Evolutionary conservation across 2,888 invertebrate genomes (phyloP).

Genomic region (Himalopsyche kuldschensis): DNA sequence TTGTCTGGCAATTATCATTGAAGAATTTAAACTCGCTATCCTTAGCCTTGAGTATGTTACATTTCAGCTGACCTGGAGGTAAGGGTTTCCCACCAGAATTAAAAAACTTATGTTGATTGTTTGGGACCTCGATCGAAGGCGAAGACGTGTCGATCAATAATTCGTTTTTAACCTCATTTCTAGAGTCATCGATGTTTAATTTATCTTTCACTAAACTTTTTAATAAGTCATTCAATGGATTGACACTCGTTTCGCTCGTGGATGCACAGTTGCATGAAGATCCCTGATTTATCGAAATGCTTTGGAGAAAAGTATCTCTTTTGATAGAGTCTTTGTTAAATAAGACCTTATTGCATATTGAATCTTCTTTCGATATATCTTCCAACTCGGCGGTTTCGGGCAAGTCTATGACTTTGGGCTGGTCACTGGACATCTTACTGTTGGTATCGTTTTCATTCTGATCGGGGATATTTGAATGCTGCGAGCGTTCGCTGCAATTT

Average conservation of each 20-base stretch:
- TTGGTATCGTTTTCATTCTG: not conserved
- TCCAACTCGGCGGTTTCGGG: conserved; percentile 47
- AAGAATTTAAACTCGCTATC: conserved; percentile 57
- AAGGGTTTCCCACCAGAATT: conserved; percentile 70
- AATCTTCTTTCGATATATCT: conserved; percentile 54
- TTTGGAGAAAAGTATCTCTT: conserved; percentile 33
- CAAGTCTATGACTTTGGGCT: conserved; percentile 41
- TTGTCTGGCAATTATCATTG: conserved; percentile 54
- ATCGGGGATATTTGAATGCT: conserved; percentile 46
- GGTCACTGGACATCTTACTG: conserved; percentile 51
- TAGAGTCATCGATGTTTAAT: conserved; percentile 65
- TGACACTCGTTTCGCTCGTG: conserved; percentile 46
- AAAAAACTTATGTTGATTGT: conserved; percentile 70
- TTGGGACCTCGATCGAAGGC: conserved; percentile 64
- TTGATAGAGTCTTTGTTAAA: conserved; percentile 48
- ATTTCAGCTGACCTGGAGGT: conserved; percentile 89
- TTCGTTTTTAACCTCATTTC: conserved; percentile 64
- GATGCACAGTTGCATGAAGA: conserved; percentile 56
- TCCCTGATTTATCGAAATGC: conserved; percentile 27
- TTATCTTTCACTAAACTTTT: conserved; percentile 59
- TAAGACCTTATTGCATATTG: conserved; percentile 55
- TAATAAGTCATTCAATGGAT: conserved; percentile 56
- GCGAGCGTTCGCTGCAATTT: conserved; percentile 61
- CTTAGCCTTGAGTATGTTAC: conserved; percentile 86
- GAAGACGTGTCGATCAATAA: conserved; percentile 50